Conservation (phyloP, 2,797 vertebrate genomes). For the Chelon labrosus region DNA sequence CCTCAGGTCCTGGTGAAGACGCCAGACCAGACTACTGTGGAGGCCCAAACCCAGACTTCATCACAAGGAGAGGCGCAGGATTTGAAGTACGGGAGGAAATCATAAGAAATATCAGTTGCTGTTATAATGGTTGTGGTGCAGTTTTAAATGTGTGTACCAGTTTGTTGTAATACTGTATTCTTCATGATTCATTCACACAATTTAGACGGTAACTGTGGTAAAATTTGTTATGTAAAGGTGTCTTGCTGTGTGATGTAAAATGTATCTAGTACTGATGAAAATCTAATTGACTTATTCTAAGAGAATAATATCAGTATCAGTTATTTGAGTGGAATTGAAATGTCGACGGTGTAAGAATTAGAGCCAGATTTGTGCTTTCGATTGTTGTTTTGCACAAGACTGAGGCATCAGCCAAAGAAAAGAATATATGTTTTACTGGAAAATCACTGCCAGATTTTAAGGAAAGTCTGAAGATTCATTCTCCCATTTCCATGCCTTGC, state of each 20-base stretch:
- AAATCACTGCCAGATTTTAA: background rate
- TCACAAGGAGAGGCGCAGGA: conserved; percentile 25
- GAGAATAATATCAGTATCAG: background rate
- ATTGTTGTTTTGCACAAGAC: conserved; percentile 58
- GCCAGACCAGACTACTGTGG: conserved; percentile 47
- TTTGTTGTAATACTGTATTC: conserved; percentile 38
- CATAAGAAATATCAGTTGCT: conserved; percentile 8
- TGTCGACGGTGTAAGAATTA: background rate
- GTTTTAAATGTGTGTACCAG: conserved; percentile 26
- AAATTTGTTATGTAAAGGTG: conserved; percentile 27
- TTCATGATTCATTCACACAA: conserved; percentile 17
- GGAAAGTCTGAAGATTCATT: no score
- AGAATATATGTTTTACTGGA: background rate
- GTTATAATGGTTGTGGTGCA: conserved; percentile 13
- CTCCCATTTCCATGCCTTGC: conserved; percentile 4
- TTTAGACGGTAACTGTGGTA: conserved; percentile 39
- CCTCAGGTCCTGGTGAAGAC: conserved; percentile 59
- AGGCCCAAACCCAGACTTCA: conserved; percentile 60
- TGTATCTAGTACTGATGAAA: conserved; percentile 28
- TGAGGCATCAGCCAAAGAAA: conserved; percentile 39
- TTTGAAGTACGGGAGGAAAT: conserved; percentile 48
- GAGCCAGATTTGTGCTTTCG: conserved; percentile 11
- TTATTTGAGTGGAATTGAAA: background rate
- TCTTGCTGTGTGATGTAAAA: conserved; percentile 39
- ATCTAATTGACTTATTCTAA: conserved; percentile 32